phyloP scores from a whole-genome alignment of 2,888 invertebrate genomes.

The Plusia festucae region DNA sequence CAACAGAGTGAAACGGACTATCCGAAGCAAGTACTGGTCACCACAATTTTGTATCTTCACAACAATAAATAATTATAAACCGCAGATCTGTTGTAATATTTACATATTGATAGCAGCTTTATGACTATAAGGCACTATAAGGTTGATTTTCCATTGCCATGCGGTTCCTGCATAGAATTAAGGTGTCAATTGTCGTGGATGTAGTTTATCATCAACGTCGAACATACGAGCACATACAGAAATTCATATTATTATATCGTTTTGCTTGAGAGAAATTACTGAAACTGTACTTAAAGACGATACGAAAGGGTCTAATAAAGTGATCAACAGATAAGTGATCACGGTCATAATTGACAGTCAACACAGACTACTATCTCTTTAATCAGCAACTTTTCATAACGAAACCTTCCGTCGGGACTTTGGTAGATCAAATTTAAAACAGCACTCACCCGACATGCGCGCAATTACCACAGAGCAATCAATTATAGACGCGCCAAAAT shows the following conservation, averaged over 20 bases:
- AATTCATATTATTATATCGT: too few species aligned
- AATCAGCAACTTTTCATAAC: background rate
- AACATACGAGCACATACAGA: background rate
- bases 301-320: background rate
- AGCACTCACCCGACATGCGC: background rate
- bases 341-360: too few species aligned
- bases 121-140: background rate
- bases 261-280: background rate
- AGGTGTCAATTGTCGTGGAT: background rate
- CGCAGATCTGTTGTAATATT: slow-evolving; percentile 12
- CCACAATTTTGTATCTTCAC: slow-evolving; percentile 13
- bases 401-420: background rate
- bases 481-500: slow-evolving; percentile 1
- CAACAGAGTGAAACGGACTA: slow-evolving; percentile 19
- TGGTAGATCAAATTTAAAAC: background rate
- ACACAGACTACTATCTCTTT: too few species aligned
- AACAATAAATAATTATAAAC: slow-evolving; percentile 9
- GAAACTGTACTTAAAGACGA: too few species aligned
- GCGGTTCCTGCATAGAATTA: background rate
- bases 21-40: slow-evolving; percentile 5
- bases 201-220: background rate
- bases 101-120: background rate
- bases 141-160: background rate
- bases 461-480: slow-evolving; percentile 4
- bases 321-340: background rate